Conservation (phyloP, 2,113 vertebrate genomes). For the Butastur rufipennis region DNA sequence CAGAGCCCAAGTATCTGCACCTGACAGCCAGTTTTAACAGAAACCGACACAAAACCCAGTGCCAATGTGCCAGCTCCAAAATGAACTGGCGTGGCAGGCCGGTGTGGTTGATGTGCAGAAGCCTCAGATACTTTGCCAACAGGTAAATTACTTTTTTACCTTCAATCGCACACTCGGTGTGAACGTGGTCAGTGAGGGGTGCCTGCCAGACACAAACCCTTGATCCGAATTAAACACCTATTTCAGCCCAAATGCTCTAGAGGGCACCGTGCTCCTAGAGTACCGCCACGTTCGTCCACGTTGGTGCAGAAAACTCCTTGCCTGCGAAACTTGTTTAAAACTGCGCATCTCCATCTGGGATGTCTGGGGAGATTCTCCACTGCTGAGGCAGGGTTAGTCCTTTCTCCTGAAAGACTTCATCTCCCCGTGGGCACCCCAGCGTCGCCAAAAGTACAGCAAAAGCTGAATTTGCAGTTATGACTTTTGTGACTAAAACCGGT, state of each 20-base stretch:
- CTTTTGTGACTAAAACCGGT: background rate
- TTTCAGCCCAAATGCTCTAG: constrained; percentile 3
- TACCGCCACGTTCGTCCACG: accelerated
- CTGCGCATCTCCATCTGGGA: accelerated
- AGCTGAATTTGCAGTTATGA: accelerated
- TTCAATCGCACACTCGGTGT: accelerated
- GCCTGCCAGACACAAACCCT: accelerated
- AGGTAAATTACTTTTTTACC: background rate
- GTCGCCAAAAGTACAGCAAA: background rate
- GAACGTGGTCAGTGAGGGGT: accelerated
- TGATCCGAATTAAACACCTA: background rate
- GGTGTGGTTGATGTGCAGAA: background rate
- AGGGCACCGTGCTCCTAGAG: constrained; percentile 18
- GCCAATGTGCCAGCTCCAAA: accelerated
- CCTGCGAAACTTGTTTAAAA: background rate
- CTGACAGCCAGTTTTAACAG: background rate
- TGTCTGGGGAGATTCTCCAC: too few species aligned
- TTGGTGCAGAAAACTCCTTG: too few species aligned
- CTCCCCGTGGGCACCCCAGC: accelerated
- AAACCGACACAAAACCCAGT: accelerated
- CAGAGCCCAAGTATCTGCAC: too few species aligned
- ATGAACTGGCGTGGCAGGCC: background rate
- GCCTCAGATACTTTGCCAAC: background rate
- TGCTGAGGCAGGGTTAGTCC: accelerated
- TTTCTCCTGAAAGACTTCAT: background rate